Conservation (phyloP, 2,113 vertebrate genomes). For the rat (Rattus norvegicus) region GRCr8 NC_086020.1:225708501-225709000, state of each 20-base stretch:
- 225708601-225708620: neutral
- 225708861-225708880: slow-evolving; percentile 14
- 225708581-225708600: no score
- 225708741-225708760: neutral
- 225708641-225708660: neutral
- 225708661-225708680: neutral
- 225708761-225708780: neutral
- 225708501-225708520: neutral
- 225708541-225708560: no score
- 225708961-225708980: slow-evolving; percentile 34
- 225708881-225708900: neutral
- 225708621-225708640: neutral
- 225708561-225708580: no score
- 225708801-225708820: neutral
- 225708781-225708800: neutral
- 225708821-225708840: neutral
- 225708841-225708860: neutral
- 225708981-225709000: neutral
- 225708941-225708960: slow-evolving; percentile 43
- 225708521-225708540: no score
- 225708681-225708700: neutral
- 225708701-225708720: neutral
- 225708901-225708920: neutral
- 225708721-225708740: no score
- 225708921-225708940: slow-evolving; percentile 13